phyloP scores from a whole-genome alignment of 2,113 vertebrate species.

The Saccopteryx bilineata region DNA sequence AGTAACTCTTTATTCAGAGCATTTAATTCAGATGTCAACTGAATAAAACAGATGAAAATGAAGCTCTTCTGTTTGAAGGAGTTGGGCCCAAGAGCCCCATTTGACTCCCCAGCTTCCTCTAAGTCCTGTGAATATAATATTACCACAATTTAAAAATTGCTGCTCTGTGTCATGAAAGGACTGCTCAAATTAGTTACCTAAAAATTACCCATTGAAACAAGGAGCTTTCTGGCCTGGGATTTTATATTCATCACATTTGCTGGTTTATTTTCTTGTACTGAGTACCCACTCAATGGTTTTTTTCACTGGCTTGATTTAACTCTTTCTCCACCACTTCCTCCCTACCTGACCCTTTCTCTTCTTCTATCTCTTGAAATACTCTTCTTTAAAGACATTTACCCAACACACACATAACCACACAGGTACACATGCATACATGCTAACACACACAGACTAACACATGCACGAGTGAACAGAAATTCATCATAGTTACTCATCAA shows the following conservation, averaged over 20 bases:
- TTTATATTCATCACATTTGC: neutral
- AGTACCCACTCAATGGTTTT: neutral
- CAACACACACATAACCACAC: neutral
- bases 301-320: neutral
- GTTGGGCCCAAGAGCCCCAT: neutral
- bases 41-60: conserved; percentile 6
- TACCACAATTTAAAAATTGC: neutral
- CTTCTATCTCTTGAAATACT: neutral
- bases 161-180: neutral
- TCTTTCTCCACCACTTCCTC: neutral
- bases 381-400: neutral
- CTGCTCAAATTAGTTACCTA: conserved; percentile 22
- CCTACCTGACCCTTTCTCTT: neutral
- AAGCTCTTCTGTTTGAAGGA: conserved; percentile 21
- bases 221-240: neutral
- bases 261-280: neutral
- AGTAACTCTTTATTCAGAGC: neutral
- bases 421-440: too few relatives aligned
- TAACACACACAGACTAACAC: neutral
- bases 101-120: neutral
- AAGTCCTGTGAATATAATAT: neutral
- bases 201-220: conserved; percentile 2
- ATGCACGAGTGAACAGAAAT: neutral
- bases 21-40: neutral
- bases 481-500: neutral